Percentiles rank a stretch among this genome's conserved stretches.
These are phyloP conservation scores for Drosophila nigricruria DNA, from an alignment of 2,888 invertebrate genomes.

Conservation along the genomic window DNA sequence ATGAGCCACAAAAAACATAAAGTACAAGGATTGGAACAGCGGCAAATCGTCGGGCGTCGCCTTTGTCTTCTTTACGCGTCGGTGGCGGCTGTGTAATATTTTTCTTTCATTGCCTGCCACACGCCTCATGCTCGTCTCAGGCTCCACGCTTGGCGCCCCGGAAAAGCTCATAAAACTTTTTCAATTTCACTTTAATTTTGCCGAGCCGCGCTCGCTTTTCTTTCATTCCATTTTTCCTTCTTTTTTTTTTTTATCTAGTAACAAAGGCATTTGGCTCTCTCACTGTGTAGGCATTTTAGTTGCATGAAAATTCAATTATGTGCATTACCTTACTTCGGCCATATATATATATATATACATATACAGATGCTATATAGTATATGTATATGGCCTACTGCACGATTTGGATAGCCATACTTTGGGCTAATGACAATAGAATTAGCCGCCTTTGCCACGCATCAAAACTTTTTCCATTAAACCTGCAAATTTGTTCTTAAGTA, in stretches of 20 bases:
- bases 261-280: slow-evolving; percentile 65
- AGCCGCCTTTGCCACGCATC: slow-evolving; percentile 61
- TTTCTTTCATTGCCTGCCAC: slow-evolving; percentile 68
- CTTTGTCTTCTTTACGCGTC: slow-evolving; percentile 77
- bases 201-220: slow-evolving; percentile 32
- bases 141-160: slow-evolving; percentile 22
- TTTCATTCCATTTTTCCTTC: slow-evolving; percentile 25
- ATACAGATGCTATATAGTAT: slow-evolving; percentile 12
- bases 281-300: slow-evolving; percentile 72
- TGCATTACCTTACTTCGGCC: slow-evolving; percentile 67
- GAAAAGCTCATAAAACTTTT: slow-evolving; percentile 84
- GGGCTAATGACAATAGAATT: slow-evolving; percentile 79
- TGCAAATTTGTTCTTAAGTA: slow-evolving; percentile 35
- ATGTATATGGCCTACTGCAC: slow-evolving; percentile 24
- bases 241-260: slow-evolving; percentile 63
- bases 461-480: slow-evolving; percentile 78
- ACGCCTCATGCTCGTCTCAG: slow-evolving; percentile 20
- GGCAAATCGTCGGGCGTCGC: slow-evolving; percentile 54
- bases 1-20: slow-evolving; percentile 14
- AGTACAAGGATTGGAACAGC: slow-evolving; percentile 32
- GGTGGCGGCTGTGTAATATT: slow-evolving; percentile 77
- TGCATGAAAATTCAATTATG: slow-evolving; percentile 79
- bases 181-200: slow-evolving; percentile 82
- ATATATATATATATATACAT: slow-evolving; percentile 13
- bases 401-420: slow-evolving; percentile 49